Conservation (phyloP, 2,113 vertebrate genomes). For the Cnemophilus loriae region DNA sequence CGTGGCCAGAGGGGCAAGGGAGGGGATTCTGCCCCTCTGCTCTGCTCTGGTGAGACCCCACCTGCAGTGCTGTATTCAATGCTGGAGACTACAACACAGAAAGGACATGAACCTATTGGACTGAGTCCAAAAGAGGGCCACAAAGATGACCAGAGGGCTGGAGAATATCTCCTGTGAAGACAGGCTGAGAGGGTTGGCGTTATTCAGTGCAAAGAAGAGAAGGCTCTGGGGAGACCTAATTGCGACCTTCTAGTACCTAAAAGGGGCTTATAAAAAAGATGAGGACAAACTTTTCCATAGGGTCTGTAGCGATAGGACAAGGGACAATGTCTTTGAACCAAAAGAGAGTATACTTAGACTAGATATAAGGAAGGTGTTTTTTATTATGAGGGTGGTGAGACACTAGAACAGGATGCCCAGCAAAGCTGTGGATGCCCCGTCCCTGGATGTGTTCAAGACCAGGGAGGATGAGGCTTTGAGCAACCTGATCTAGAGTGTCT, state of each 20-base stretch:
- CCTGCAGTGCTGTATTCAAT: not conserved
- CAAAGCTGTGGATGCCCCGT: not conserved
- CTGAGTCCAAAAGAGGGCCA: not conserved
- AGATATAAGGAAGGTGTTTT: not conserved
- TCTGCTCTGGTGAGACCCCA: not conserved
- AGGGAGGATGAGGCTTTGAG: not conserved
- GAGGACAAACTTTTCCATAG: not conserved
- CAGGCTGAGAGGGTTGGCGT: not conserved
- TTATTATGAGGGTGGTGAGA: not conserved
- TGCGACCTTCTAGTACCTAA: not conserved
- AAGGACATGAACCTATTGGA: not conserved
- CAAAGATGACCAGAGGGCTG: not conserved
- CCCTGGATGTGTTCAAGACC: not conserved
- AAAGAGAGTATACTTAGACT: not conserved
- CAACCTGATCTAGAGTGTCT: not conserved
- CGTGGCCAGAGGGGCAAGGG: accelerated
- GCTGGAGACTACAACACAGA: not conserved
- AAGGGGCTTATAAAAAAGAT: not conserved
- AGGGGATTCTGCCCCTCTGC: not conserved
- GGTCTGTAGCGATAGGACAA: not conserved
- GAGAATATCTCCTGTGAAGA: not conserved
- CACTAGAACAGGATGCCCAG: not conserved
- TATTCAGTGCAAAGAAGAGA: not conserved
- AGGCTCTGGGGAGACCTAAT: not conserved
- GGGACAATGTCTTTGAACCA: not conserved